phyloP scores from a whole-genome alignment of 2,888 invertebrate species.

The Drosophila quinaria region DNA sequence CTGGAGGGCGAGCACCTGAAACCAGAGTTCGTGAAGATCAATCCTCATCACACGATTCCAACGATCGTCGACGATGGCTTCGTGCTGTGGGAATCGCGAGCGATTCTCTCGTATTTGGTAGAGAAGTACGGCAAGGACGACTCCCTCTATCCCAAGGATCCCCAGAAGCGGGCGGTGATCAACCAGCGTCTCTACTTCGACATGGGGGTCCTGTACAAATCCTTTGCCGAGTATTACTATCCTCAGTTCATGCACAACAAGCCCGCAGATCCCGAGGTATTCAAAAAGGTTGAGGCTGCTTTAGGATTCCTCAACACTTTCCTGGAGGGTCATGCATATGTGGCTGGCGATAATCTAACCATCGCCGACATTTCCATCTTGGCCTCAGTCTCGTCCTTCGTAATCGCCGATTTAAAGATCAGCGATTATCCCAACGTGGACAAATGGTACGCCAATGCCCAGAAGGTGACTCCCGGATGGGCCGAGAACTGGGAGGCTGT shows the following conservation, averaged over 20 bases:
- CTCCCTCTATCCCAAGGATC: constrained; percentile 90
- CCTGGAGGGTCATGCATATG: constrained; percentile 89
- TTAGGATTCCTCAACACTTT: constrained; percentile 90
- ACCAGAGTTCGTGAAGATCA: constrained; percentile 90
- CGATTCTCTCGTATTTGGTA: constrained; percentile 91
- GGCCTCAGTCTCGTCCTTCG: constrained; percentile 89
- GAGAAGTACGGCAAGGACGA: constrained; percentile 92
- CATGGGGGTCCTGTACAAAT: constrained; percentile 89
- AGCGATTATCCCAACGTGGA: constrained; percentile 89
- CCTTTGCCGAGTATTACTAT: constrained; percentile 89
- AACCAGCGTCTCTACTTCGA: constrained; percentile 93
- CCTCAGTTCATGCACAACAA: constrained; percentile 88
- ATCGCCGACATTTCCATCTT: constrained; percentile 92
- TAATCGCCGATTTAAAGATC: constrained; percentile 89
- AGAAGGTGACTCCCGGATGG: constrained; percentile 87
- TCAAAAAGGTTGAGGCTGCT: constrained; percentile 89
- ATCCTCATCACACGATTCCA: constrained; percentile 94
- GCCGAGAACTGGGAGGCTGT: constrained; percentile 87
- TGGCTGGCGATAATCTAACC: constrained; percentile 90
- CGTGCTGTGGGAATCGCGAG: constrained; percentile 92
- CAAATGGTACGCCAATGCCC: constrained; percentile 88
- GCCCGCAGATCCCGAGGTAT: constrained; percentile 88
- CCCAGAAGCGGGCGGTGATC: constrained; percentile 90
- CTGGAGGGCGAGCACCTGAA: constrained; percentile 88
- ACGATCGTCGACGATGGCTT: constrained; percentile 93